Base-by-base conservation (phyloP, 2,797 vertebrate genomes). In the Danio jaintianensis region DNA sequence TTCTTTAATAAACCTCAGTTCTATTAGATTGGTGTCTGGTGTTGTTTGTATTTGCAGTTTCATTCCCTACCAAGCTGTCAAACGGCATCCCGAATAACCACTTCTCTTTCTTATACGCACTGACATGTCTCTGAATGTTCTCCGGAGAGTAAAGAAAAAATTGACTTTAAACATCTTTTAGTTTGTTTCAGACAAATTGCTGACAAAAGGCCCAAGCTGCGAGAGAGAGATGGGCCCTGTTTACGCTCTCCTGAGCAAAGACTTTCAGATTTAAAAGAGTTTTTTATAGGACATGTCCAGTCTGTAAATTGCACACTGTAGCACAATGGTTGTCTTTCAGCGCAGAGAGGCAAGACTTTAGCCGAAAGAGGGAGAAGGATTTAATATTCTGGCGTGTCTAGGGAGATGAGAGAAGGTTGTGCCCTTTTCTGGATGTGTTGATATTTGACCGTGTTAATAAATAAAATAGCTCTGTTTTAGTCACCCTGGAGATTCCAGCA, bases 361-460 rank as follows among this genome's bases (percentile, higher is more conserved):
- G 86, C 78, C 73, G 67, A 75, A 81, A 59, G 70, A 85, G 84
- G 78, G 80, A 83, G 59, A 29, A 59, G 73, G 47, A 87, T 66
- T 38, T 64, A 68, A 78, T 78, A 79, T 83, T 79, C 43, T 62
- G 20, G 7, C 11, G 61, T 69, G 47, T 78, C 78, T 4, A 59
- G 81, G 70, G 83, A 76, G 42, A 69, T 13, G 58, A 64, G 77
- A 75, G 18, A 55, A 77, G 77, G 70, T 58, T 62, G 47, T 36
- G 81, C 43, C 55, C 79, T 84, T 48, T 77, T 79, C 50, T 40
- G 22, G n/a, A 20, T 75, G 78, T 86, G 78, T 73, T 72, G 43
- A 72, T 50, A 22, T 81, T 71, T 75, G 82, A 73, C 75, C 71
- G 29, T 48, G 45, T 79, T 83, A 73, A 77, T 81, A 79, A 83